Percentiles rank a stretch among this genome's conserved stretches.
phyloP scores from a whole-genome alignment of 2,797 vertebrate species.

The Chelonia mydas region DNA sequence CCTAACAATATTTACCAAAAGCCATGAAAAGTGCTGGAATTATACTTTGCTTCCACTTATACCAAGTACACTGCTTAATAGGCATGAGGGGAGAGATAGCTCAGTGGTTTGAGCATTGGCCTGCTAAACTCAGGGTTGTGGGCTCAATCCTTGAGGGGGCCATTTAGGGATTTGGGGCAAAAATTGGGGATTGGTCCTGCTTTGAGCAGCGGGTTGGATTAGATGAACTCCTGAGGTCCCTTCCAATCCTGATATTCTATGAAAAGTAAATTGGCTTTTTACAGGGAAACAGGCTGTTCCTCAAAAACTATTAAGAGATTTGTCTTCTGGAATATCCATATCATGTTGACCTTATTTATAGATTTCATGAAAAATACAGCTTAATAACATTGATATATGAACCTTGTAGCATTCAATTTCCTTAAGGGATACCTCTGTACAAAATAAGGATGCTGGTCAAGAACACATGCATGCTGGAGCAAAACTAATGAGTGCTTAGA shows the following conservation, averaged over 20 bases:
- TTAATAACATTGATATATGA: constrained; percentile 80
- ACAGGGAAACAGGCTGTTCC: constrained; percentile 60
- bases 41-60: constrained; percentile 47
- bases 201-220: no score
- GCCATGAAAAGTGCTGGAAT: constrained; percentile 45
- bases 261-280: constrained; percentile 77
- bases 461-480: constrained; percentile 52
- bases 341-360: constrained; percentile 78
- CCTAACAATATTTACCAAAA: constrained; percentile 52
- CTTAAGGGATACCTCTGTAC: constrained; percentile 67
- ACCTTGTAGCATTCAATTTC: constrained; percentile 72
- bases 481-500: constrained; percentile 75
- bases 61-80: constrained; percentile 66
- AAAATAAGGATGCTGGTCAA: constrained; percentile 72
- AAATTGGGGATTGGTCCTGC: no score
- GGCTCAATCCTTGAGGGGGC: no score
- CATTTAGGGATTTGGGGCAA: no score
- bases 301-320: constrained; percentile 78
- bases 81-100: not conserved
- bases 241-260: not conserved
- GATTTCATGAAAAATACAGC: constrained; percentile 78
- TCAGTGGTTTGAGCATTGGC: no score
- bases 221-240: no score
- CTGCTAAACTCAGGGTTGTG: no score
- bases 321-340: constrained; percentile 76